phyloP scores from a whole-genome alignment of 2,888 invertebrate species.

The Entomobrya multifasciata region DNA sequence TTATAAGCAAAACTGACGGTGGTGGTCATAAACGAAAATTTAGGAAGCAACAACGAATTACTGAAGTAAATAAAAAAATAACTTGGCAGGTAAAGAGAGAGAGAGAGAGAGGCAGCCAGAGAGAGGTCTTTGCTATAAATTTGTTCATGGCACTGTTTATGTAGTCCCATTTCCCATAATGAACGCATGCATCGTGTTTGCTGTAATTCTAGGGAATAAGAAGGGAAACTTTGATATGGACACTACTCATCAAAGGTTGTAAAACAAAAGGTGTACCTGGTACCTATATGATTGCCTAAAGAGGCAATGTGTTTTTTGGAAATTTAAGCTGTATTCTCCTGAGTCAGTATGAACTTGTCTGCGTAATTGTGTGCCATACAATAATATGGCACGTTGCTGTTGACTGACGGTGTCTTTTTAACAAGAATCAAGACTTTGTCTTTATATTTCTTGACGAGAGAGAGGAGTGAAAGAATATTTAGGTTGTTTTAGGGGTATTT shows the following conservation, averaged over 20 bases:
- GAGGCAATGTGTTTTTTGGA: constrained; percentile 5
- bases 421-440: constrained; percentile 25
- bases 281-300: not conserved
- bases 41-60: constrained; percentile 42
- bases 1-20: too few species aligned
- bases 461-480: not conserved
- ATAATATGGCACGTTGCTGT: not conserved
- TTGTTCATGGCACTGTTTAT: constrained; percentile 21
- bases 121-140: constrained; percentile 25
- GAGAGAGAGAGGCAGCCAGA: too few species aligned
- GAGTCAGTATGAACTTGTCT: not conserved
- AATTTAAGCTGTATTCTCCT: not conserved
- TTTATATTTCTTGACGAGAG: not conserved
- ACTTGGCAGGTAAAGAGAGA: too few species aligned
- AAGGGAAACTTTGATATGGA: not conserved
- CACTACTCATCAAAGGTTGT: constrained; percentile 21
- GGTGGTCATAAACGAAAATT: constrained; percentile 45
- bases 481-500: constrained; percentile 40
- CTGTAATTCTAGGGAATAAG: too few species aligned
- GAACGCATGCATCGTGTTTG: not conserved
- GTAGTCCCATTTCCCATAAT: constrained; percentile 56
- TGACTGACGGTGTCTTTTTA: constrained; percentile 34
- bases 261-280: constrained; percentile 20
- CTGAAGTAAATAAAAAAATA: constrained; percentile 26
- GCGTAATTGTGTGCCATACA: constrained; percentile 24